These are phyloP conservation scores for Gymnobelideus leadbeateri DNA, from an alignment of 2,113 vertebrate species.

Conservation along the genomic window DNA sequence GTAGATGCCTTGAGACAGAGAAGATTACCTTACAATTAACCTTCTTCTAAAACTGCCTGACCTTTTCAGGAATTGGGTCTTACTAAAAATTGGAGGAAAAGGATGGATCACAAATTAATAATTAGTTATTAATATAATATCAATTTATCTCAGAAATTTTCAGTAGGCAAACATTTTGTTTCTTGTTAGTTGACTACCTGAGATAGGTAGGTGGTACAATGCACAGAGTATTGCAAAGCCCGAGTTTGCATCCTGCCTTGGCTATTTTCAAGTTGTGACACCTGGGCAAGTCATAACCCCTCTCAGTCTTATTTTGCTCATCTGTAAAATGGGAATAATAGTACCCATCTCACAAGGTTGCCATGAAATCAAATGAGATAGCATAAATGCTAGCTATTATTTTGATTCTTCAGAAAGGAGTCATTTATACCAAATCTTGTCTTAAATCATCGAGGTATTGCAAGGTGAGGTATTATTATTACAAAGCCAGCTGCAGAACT, in stretches of 20 bases:
- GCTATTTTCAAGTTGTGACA: neutral
- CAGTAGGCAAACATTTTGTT: neutral
- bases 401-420: neutral
- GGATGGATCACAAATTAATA: too few species aligned
- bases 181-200: neutral
- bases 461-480: neutral
- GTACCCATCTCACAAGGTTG: neutral
- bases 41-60: too few species aligned
- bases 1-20: too few species aligned
- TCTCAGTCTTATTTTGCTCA: neutral
- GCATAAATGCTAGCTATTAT: neutral
- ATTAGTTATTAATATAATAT: too few species aligned
- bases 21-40: too few species aligned
- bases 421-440: neutral
- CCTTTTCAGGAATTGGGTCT: too few species aligned
- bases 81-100: too few species aligned
- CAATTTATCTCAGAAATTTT: neutral
- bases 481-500: neutral
- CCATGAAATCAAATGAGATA: neutral
- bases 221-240: neutral
- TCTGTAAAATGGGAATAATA: neutral
- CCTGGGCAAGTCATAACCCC: neutral
- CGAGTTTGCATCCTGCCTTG: neutral
- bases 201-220: neutral
- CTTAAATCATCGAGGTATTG: neutral